These are phyloP conservation scores for Clupea harengus DNA, from an alignment of 2,113 vertebrate species.

Conservation along the genomic window DNA sequence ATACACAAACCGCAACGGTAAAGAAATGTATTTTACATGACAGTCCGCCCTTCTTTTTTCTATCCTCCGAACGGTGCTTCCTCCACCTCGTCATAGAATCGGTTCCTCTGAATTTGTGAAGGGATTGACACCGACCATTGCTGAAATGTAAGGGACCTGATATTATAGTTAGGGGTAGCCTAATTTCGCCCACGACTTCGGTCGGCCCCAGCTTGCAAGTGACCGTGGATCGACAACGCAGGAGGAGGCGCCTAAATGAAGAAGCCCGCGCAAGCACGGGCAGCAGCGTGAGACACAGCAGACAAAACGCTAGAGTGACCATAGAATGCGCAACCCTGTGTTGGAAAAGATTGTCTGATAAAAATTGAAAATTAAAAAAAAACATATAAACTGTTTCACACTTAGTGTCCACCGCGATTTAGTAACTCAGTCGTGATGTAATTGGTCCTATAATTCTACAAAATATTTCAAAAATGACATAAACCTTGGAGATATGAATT, in stretches of 20 bases:
- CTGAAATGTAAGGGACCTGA: constrained; percentile 66
- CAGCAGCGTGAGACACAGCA: constrained; percentile 32
- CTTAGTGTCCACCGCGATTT: background rate
- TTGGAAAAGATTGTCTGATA: background rate
- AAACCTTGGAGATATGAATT: background rate
- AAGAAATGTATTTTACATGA: constrained; percentile 48
- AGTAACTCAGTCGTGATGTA: background rate
- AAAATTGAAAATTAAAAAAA: background rate
- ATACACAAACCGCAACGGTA: background rate
- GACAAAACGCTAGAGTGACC: constrained; percentile 1
- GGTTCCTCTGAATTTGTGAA: constrained; percentile 49
- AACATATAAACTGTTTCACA: background rate
- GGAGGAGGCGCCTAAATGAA: constrained; percentile 61
- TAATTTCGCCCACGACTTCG: constrained; percentile 54
- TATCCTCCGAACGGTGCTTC: constrained; percentile 30
- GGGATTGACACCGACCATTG: constrained; percentile 55
- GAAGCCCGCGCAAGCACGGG: constrained; percentile 33
- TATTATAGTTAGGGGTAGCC: constrained; percentile 66
- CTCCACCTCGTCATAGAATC: constrained; percentile 53
- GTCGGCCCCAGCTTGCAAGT: constrained; percentile 54
- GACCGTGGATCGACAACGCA: constrained; percentile 65
- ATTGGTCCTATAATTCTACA: background rate
- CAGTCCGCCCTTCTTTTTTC: constrained; percentile 37
- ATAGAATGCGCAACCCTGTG: background rate
- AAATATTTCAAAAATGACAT: background rate